These are phyloP conservation scores for Syrista parreyssii DNA, from an alignment of 2,888 invertebrate genomes.

Conservation along the genomic window DNA sequence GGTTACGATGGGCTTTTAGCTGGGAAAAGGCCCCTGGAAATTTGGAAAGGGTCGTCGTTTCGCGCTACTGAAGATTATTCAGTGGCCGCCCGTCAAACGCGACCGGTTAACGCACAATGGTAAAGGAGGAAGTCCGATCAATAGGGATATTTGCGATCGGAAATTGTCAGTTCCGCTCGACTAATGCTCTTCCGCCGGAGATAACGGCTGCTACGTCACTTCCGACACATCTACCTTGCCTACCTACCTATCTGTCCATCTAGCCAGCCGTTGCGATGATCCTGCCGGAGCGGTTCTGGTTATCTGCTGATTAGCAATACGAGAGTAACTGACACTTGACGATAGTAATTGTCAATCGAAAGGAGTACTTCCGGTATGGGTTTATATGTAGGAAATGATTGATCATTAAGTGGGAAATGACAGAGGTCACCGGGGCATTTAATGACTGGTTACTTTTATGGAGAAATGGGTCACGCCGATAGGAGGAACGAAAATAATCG, in stretches of 20 bases:
- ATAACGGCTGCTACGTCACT: slow-evolving; percentile 42
- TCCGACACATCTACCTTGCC: slow-evolving; percentile 25
- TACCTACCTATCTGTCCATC: background rate
- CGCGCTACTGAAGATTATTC: slow-evolving; percentile 24
- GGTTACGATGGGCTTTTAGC: background rate
- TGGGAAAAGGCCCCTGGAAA: background rate
- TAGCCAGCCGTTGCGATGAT: background rate
- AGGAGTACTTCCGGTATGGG: background rate
- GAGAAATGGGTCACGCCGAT: too few species aligned
- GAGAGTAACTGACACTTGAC: background rate
- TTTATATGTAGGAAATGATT: background rate
- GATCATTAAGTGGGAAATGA: background rate
- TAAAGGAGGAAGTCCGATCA: slow-evolving; percentile 56
- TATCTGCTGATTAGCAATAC: background rate
- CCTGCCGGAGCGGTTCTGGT: background rate
- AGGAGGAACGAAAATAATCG: background rate
- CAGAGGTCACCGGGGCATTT: background rate
- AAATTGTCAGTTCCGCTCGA: slow-evolving; percentile 60
- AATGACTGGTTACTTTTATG: background rate
- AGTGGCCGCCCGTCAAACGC: slow-evolving; percentile 28
- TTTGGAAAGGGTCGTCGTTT: background rate
- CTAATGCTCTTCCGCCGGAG: slow-evolving; percentile 59
- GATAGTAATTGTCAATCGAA: background rate
- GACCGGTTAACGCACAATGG: slow-evolving; percentile 27
- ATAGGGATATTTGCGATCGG: slow-evolving; percentile 58